These are phyloP conservation scores for Mohoua ochrocephala DNA, from an alignment of 2,113 vertebrate genomes.

Conservation along the genomic window DNA sequence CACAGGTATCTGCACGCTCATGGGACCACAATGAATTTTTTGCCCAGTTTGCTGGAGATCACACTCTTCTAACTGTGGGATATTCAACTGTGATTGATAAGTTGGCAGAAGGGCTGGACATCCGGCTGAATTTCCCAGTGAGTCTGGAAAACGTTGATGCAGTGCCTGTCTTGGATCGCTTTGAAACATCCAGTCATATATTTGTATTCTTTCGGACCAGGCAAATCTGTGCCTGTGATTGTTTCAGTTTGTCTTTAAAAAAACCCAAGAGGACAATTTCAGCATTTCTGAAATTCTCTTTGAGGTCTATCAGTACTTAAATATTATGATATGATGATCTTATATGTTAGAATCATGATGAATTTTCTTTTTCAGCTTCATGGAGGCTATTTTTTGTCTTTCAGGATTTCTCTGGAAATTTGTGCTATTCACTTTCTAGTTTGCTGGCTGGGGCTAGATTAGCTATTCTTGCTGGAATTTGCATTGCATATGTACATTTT, in stretches of 20 bases:
- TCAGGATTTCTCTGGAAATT: background rate
- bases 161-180: background rate
- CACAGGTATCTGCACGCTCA: slow-evolving; percentile 90
- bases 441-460: background rate
- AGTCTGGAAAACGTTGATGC: slow-evolving; percentile 10
- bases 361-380: background rate
- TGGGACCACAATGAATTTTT: slow-evolving; percentile 99
- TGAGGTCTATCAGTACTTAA: background rate
- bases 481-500: background rate
- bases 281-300: background rate
- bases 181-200: background rate
- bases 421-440: background rate
- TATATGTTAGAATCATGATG: background rate
- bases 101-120: slow-evolving; percentile 86
- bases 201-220: background rate
- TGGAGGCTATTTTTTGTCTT: background rate
- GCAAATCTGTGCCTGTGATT: background rate
- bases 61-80: slow-evolving; percentile 86
- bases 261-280: background rate
- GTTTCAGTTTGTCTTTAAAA: background rate
- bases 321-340: background rate
- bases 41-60: slow-evolving; percentile 98
- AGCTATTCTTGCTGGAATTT: background rate
- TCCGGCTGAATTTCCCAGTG: slow-evolving; percentile 85
- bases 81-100: slow-evolving; percentile 85